Percentiles rank a stretch among this genome's conserved stretches.
Evolutionary conservation across 2,113 vertebrate species (phyloP).

Genomic region (Ctenomys sociabilis): DNA sequence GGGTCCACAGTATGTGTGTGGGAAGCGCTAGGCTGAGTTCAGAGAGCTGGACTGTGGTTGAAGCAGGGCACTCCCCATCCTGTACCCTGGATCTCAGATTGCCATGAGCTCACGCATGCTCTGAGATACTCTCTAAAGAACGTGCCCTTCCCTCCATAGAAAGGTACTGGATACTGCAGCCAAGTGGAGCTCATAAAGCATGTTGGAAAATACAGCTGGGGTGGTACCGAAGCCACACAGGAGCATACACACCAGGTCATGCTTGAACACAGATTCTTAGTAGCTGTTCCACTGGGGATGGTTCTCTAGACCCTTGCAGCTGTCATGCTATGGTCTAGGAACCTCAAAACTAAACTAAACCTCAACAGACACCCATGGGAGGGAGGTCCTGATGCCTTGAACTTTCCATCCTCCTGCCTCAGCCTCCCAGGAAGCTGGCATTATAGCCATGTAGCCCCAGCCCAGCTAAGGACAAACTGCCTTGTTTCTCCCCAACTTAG

Average conservation of each 20-base stretch:
- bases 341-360: not conserved
- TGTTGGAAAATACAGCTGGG: not conserved
- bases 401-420: not conserved
- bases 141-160: not conserved
- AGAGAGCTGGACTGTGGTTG: not conserved
- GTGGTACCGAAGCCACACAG: not conserved
- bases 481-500: not conserved
- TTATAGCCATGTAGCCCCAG: not conserved
- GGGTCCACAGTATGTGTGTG: accelerated
- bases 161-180: not conserved
- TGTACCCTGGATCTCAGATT: too few species aligned
- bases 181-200: not conserved
- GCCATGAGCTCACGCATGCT: not conserved
- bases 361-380: not conserved
- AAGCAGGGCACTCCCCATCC: accelerated
- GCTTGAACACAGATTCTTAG: not conserved
- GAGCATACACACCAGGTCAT: not conserved
- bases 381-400: not conserved
- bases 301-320: not conserved
- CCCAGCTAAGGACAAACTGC: not conserved
- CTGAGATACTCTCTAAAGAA: not conserved
- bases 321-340: not conserved
- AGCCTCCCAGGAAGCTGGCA: not conserved
- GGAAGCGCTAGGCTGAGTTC: too few species aligned
- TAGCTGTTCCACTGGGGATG: not conserved